Evolutionary conservation across 2,113 vertebrate species (phyloP).

Genomic region (Anoplopoma fimbria): DNA sequence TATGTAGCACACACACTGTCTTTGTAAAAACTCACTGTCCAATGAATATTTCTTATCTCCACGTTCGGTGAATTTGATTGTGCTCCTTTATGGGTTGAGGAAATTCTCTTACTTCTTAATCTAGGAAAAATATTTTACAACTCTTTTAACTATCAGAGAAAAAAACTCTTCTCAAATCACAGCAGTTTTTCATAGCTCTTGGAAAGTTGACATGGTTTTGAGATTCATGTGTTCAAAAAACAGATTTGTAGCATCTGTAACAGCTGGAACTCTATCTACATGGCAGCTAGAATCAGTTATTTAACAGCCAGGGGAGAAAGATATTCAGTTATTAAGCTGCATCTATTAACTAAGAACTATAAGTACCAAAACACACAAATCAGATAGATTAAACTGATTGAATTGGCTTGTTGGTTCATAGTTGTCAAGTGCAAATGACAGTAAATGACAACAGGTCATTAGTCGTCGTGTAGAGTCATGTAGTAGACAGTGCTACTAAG

Average conservation of each 20-base stretch:
- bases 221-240: too few species aligned
- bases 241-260: not conserved
- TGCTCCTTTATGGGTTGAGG: too few species aligned
- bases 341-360: not conserved
- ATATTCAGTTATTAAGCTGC: slow-evolving; percentile 26
- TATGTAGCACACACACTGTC: not conserved
- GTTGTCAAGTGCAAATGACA: not conserved
- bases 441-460: not conserved
- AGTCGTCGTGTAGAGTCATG: not conserved
- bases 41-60: not conserved
- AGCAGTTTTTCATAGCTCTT: not conserved
- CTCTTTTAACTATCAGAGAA: not conserved
- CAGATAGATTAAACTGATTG: not conserved
- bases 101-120: not conserved
- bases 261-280: not conserved
- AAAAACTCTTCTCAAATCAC: not conserved
- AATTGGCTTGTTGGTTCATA: not conserved
- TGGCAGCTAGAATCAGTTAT: not conserved
- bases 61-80: not conserved
- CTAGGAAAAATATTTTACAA: not conserved
- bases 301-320: slow-evolving; percentile 29
- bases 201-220: not conserved
- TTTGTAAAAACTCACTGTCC: not conserved
- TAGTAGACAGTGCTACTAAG: too few species aligned
- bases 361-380: not conserved